Conservation (phyloP, 2,797 vertebrate species). For the Clarias pachynema region DNA sequence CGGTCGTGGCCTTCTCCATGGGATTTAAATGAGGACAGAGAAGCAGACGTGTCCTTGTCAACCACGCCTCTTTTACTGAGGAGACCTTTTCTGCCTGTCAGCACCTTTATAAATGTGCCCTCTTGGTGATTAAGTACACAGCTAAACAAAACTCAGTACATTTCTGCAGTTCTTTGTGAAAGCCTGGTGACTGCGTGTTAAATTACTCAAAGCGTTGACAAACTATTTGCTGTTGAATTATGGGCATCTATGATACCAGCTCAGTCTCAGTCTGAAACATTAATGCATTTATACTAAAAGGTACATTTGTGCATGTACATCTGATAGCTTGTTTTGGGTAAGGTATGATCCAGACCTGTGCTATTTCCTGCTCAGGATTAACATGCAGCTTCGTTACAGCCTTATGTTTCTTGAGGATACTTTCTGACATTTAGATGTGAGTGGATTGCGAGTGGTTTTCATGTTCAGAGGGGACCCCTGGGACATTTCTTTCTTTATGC, state of each 20-base stretch:
- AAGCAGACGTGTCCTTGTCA: constrained; percentile 79
- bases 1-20: constrained; percentile 65
- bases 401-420: constrained; percentile 42
- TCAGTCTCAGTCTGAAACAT: background rate
- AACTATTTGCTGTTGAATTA: background rate
- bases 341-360: background rate
- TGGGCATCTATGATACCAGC: background rate
- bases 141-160: constrained; percentile 32
- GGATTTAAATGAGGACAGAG: constrained; percentile 75
- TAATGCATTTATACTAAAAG: background rate
- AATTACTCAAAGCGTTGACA: background rate
- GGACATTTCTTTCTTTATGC: constrained; percentile 53
- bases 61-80: constrained; percentile 57
- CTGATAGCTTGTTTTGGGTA: background rate
- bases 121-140: constrained; percentile 25
- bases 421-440: constrained; percentile 52
- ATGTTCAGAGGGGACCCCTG: constrained; percentile 43
- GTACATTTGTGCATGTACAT: background rate
- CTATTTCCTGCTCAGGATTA: constrained; percentile 41
- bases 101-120: constrained; percentile 43
- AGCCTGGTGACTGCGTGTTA: background rate
- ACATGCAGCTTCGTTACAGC: constrained; percentile 17
- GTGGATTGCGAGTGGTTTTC: constrained; percentile 47
- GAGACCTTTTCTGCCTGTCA: constrained; percentile 54
- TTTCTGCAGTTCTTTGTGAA: constrained; percentile 2